Evolutionary conservation across 2,113 vertebrate species (phyloP).

Genomic region (Riparia riparia): DNA sequence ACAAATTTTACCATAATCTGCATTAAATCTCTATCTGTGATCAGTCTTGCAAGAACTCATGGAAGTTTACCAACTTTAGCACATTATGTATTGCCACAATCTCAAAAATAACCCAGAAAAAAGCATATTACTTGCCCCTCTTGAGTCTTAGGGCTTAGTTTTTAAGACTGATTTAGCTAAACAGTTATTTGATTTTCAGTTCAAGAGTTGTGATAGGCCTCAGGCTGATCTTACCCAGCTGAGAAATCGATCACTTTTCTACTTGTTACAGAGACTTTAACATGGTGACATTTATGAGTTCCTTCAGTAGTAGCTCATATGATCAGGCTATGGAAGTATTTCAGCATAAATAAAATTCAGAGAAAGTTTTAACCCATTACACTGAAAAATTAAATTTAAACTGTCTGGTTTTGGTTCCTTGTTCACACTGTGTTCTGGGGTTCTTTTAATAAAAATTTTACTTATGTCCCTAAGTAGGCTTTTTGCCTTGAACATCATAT

Average conservation of each 20-base stretch:
- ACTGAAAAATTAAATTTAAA: not conserved
- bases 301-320: not conserved
- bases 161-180: not conserved
- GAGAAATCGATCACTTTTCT: not conserved
- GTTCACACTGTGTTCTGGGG: not conserved
- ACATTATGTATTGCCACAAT: not conserved
- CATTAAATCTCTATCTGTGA: not conserved
- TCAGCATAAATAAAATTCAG: not conserved
- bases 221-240: not conserved
- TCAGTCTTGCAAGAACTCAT: not conserved
- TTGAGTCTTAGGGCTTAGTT: not conserved
- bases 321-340: not conserved
- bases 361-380: not conserved
- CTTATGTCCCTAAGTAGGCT: not conserved
- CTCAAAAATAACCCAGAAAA: not conserved
- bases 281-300: not conserved
- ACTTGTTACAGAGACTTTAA: constrained; percentile 22
- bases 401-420: not conserved
- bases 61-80: not conserved
- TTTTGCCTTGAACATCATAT: not conserved
- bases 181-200: not conserved
- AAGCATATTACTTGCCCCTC: not conserved
- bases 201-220: not conserved
- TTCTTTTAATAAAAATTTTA: not conserved
- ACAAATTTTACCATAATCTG: not conserved